Percentiles rank a stretch among this genome's conserved stretches.
These are phyloP conservation scores for Tenebrosternarchus preto DNA, from an alignment of 2,113 vertebrate genomes.

Conservation along the genomic window DNA sequence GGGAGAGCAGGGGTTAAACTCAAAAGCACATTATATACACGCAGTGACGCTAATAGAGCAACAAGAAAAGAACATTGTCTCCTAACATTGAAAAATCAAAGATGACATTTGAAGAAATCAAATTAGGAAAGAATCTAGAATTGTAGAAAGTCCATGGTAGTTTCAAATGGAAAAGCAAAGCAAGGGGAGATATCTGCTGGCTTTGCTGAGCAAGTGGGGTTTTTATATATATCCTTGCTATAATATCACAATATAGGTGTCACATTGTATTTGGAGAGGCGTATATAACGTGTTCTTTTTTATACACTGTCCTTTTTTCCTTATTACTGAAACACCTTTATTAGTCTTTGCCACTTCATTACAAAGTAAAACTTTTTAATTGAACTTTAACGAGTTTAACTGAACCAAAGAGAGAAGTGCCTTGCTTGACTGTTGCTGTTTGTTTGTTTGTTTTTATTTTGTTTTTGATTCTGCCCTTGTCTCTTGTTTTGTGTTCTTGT, in stretches of 20 bases:
- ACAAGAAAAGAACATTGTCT: neutral
- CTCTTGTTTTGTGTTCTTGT: too few relatives aligned
- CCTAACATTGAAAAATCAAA: neutral
- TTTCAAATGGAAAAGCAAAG: neutral
- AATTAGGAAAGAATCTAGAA: neutral
- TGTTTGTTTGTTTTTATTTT: constrained; percentile 22
- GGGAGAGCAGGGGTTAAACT: constrained; percentile 2
- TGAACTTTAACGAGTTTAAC: constrained; percentile 43
- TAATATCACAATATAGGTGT: neutral
- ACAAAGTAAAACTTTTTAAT: constrained; percentile 30
- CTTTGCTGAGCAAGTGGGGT: too few relatives aligned
- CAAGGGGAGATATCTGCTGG: neutral
- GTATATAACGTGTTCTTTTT: too few relatives aligned
- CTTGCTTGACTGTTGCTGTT: constrained; percentile 13
- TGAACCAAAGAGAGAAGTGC: constrained; percentile 35
- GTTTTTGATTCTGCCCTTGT: neutral
- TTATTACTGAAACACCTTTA: constrained; percentile 41
- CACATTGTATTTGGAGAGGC: constrained; percentile 30
- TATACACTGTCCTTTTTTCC: too few relatives aligned
- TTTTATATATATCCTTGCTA: neutral
- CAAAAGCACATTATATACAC: constrained; percentile 42
- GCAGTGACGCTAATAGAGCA: neutral
- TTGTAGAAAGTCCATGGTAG: neutral
- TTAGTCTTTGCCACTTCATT: constrained; percentile 34
- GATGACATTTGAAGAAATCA: neutral